Evolutionary conservation across 2,888 invertebrate genomes (phyloP).

Genomic region (Plebejus anna): DNA sequence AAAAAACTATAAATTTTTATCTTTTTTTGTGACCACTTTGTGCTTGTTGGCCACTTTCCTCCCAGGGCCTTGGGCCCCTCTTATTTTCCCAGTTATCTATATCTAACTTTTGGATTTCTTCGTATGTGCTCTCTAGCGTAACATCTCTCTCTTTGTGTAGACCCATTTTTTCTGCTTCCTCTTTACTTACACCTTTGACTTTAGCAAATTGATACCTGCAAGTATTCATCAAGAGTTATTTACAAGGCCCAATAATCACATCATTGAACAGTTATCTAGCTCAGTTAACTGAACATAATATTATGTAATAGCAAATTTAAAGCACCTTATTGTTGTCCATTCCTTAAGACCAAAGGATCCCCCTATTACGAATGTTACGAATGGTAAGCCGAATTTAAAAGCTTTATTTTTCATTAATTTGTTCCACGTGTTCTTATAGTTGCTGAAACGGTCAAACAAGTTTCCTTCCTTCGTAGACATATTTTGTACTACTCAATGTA

Average conservation of each 20-base stretch:
- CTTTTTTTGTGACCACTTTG: slow-evolving; percentile 19
- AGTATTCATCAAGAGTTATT: slow-evolving; percentile 30
- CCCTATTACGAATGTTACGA: slow-evolving; percentile 85
- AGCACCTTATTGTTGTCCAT: slow-evolving; percentile 85
- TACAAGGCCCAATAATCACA: background rate
- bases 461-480: slow-evolving; percentile 32
- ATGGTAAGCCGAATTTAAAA: slow-evolving; percentile 85
- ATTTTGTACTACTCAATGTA: slow-evolving; percentile 14
- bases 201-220: slow-evolving; percentile 81
- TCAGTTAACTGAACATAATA: background rate
- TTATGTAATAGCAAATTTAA: background rate
- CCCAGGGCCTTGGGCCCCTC: slow-evolving; percentile 93
- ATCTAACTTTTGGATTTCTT: slow-evolving; percentile 85
- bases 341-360: slow-evolving; percentile 88
- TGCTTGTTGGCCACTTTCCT: slow-evolving; percentile 63
- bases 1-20: slow-evolving; percentile 41
- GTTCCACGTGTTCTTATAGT: slow-evolving; percentile 33
- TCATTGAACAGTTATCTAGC: background rate
- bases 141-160: slow-evolving; percentile 84
- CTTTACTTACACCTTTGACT: slow-evolving; percentile 78
- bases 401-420: slow-evolving; percentile 72
- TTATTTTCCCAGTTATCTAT: slow-evolving; percentile 92
- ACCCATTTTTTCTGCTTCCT: slow-evolving; percentile 84
- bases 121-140: slow-evolving; percentile 86
- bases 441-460: slow-evolving; percentile 29